Conservation (phyloP, 2,113 vertebrate genomes). For the Rhynchomys soricoides region DNA sequence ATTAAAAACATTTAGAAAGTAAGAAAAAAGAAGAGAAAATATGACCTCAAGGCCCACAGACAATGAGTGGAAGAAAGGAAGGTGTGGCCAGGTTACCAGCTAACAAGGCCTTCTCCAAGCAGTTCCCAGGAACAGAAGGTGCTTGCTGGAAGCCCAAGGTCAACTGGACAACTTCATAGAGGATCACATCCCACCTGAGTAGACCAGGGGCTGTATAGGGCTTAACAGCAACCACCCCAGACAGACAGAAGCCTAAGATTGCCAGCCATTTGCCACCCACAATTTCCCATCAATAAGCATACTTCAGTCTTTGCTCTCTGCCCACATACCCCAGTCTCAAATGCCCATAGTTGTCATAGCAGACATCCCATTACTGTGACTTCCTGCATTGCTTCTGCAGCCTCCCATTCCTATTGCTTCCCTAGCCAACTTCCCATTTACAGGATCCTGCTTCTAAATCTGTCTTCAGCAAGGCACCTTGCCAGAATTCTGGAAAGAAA, state of each 20-base stretch:
- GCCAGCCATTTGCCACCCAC: background rate
- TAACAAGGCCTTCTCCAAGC: background rate
- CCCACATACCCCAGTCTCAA: background rate
- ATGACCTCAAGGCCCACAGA: background rate
- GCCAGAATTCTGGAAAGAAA: conserved; percentile 50
- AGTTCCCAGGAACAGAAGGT: background rate
- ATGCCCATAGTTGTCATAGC: background rate
- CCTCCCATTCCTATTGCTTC: background rate
- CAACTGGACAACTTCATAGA: background rate
- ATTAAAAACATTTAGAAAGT: background rate
- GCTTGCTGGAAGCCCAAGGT: background rate
- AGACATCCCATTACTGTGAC: background rate
- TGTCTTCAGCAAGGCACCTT: background rate
- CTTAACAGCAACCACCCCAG: background rate
- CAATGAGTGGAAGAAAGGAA: background rate
- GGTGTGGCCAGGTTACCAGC: background rate
- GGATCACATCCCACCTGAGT: background rate
- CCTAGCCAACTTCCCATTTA: background rate
- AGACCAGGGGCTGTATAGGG: background rate
- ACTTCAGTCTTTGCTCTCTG: background rate
- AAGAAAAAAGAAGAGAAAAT: background rate
- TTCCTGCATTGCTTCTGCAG: background rate
- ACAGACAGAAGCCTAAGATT: background rate
- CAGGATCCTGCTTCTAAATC: conserved; percentile 25
- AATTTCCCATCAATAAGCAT: background rate